Conservation (phyloP, 2,797 vertebrate genomes). For the Gallinago nigripennis region DNA sequence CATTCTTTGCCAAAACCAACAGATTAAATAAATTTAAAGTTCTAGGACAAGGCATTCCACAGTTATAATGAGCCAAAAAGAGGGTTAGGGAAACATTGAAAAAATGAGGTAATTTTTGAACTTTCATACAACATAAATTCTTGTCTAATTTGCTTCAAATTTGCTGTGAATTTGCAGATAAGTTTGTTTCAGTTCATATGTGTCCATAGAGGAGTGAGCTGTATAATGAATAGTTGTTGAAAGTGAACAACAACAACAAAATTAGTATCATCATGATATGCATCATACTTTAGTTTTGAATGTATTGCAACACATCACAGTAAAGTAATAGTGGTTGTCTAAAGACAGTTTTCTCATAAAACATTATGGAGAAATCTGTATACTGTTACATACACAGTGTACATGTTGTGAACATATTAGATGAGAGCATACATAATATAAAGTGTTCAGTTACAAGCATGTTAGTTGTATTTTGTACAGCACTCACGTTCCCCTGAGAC, state of each 20-base stretch:
- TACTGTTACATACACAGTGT: background rate
- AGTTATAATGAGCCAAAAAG: background rate
- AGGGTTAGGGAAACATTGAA: background rate
- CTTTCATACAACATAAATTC: background rate
- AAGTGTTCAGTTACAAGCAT: background rate
- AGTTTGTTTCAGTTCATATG: background rate
- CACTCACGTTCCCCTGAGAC: slow-evolving; percentile 4
- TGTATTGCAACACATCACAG: background rate
- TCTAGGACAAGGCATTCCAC: background rate
- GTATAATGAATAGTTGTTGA: background rate
- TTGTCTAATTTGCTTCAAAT: background rate
- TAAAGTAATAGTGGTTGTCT: background rate
- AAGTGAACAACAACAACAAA: background rate
- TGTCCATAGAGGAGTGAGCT: background rate
- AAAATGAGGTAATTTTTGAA: background rate
- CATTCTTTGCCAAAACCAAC: slow-evolving; percentile 24
- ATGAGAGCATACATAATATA: background rate
- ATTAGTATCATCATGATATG: background rate
- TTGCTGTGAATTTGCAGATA: background rate
- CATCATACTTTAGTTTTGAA: background rate
- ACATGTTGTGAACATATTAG: background rate
- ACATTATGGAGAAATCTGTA: background rate
- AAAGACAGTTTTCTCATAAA: background rate
- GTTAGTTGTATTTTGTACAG: background rate
- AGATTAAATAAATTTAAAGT: slow-evolving; percentile 30